Evolutionary conservation across 1,140 invertebrate genomes (phyloP).

Genomic region (Oncopeltus fasciatus): DNA sequence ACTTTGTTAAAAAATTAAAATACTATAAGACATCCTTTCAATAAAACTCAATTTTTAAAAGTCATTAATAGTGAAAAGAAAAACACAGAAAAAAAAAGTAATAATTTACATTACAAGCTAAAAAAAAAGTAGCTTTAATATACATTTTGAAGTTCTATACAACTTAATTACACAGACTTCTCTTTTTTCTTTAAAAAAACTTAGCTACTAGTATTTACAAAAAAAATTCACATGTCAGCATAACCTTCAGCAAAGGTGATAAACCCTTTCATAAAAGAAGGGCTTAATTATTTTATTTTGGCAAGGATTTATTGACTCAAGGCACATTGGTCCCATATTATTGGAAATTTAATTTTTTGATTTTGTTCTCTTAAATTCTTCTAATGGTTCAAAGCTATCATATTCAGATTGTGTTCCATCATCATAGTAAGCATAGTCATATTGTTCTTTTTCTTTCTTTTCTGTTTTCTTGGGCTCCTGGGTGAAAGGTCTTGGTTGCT

Average conservation of each 20-base stretch:
- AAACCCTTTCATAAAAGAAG: background rate
- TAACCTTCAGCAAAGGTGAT: background rate
- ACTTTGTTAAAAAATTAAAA: too few species aligned
- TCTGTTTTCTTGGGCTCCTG: background rate
- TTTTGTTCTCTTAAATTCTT: constrained; percentile 25
- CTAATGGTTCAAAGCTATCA: constrained; percentile 23
- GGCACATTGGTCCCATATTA: background rate
- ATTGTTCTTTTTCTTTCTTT: constrained; percentile 22
- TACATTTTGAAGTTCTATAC: background rate
- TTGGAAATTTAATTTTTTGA: constrained; percentile 13
- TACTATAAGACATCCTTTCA: too few species aligned
- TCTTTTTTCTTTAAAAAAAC: too few species aligned
- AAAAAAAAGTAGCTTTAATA: background rate
- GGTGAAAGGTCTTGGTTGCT: constrained; percentile 12
- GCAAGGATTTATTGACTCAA: background rate
- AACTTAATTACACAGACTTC: background rate
- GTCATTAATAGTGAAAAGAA: too few species aligned
- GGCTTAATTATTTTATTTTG: background rate
- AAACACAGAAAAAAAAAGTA: too few species aligned
- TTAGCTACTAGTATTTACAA: constrained; percentile 5
- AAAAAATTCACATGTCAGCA: background rate
- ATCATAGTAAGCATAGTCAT: constrained; percentile 27
- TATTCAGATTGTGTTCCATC: constrained; percentile 23
- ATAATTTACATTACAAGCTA: too few species aligned
- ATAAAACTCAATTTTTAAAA: too few species aligned